phyloP scores from a whole-genome alignment of 2,888 invertebrate species.

The Leptinotarsa haldemani region DNA sequence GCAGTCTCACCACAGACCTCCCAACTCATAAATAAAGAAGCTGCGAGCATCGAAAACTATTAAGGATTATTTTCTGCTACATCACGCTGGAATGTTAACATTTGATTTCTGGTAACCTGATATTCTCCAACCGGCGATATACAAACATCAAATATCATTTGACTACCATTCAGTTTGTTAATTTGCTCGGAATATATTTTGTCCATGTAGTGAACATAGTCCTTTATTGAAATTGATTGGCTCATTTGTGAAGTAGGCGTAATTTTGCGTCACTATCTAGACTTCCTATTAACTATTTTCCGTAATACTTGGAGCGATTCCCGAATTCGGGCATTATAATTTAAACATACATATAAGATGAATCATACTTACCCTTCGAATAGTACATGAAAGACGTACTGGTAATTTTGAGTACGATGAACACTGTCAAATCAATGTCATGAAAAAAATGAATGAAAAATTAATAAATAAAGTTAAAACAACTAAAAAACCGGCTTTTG shows the following conservation, averaged over 20 bases:
- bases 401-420: too few relatives aligned
- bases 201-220: constrained; percentile 28
- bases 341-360: too few relatives aligned
- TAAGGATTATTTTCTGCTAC: constrained; percentile 64
- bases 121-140: constrained; percentile 53
- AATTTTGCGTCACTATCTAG: background rate
- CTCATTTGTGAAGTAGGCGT: constrained; percentile 10
- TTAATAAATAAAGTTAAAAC: too few relatives aligned
- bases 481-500: too few relatives aligned
- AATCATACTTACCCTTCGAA: too few relatives aligned
- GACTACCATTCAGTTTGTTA: constrained; percentile 57
- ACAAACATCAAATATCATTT: constrained; percentile 53
- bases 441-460: too few relatives aligned
- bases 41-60: constrained; percentile 62
- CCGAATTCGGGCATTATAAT: too few relatives aligned
- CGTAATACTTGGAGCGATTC: too few relatives aligned
- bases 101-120: constrained; percentile 62
- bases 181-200: constrained; percentile 49
- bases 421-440: too few relatives aligned
- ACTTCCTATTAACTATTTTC: too few relatives aligned
- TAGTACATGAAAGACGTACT: too few relatives aligned
- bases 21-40: constrained; percentile 60
- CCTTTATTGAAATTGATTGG: constrained; percentile 21
- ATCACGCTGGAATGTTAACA: constrained; percentile 65
- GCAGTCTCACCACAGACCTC: constrained; percentile 54